Base-by-base conservation (phyloP, 2,113 vertebrate species). In the Oceanites oceanicus region DNA sequence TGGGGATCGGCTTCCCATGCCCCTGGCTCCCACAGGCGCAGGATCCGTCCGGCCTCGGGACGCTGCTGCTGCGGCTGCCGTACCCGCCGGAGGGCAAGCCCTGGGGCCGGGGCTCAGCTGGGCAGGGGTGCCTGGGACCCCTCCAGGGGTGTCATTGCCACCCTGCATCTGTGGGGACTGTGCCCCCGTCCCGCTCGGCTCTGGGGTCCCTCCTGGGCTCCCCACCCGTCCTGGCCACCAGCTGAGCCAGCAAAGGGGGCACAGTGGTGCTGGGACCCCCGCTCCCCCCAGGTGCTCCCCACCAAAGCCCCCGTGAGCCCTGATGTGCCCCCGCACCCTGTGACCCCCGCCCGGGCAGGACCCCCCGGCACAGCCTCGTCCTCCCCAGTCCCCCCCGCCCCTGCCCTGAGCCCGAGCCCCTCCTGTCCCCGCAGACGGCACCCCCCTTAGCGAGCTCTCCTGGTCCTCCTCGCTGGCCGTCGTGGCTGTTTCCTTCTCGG, bases 391-490 rank as follows among this genome's bases (percentile, higher is more conserved):
- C 8, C 20, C 47, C 53, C 49, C 5, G 10, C 53, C 62, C 56
- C 73, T 13, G 13, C 34, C 30, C 58, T 97, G 66, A 96, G 34
- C 53, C 30, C 11, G 11, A 18, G 11, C 47, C 34, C 65, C 50
- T 36, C 3, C 11, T 82, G 96, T 83, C 97, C 98, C 98, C 77
- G 90, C 98, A 99, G 99, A 99, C 98, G 99, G 99, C 74, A 98
- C 98, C 91, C 98, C 98, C 25, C 98, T 99, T 96, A 98, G 98
- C 4, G 99, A 99, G 90, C 98, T 99, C 77, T 99, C 99, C 93
- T 99, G 99, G 99, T 98, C 99, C 2, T 99, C 99, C 9, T 99
- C 99, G 27, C 98, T 99, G 88, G 98, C 99, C 0, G 99, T 99
- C 30, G 99, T 99, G 91, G 98, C 98, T 0, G 97, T 99, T 94